phyloP scores from a whole-genome alignment of 2,797 vertebrate genomes.

The Hybognathus amarus region DNA sequence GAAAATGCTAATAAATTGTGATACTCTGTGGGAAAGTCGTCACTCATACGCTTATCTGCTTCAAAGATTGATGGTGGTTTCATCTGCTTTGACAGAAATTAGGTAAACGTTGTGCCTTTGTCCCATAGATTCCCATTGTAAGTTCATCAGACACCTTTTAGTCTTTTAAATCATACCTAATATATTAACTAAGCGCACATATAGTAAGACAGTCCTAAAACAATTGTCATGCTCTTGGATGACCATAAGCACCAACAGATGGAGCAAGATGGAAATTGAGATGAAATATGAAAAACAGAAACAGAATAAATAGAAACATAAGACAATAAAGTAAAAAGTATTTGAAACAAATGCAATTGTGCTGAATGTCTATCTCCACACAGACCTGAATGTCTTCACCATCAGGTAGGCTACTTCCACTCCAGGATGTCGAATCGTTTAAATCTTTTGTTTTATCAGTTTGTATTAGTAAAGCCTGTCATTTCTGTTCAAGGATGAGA shows the following conservation, averaged over 20 bases:
- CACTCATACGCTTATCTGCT: neutral
- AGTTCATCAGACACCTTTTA: neutral
- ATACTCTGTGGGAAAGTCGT: constrained; percentile 69
- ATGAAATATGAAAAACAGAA: neutral
- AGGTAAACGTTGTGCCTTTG: neutral
- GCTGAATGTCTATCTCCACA: constrained; percentile 33
- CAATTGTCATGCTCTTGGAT: neutral
- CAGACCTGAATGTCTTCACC: constrained; percentile 59
- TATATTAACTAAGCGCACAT: neutral
- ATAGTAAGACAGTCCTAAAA: neutral
- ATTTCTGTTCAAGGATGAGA: constrained; percentile 70
- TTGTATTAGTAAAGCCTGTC: constrained; percentile 76
- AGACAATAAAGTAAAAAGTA: neutral
- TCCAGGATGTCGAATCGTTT: constrained; percentile 60
- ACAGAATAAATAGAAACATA: neutral
- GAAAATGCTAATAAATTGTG: constrained; percentile 83
- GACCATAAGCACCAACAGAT: too few relatives aligned
- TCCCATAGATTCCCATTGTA: neutral
- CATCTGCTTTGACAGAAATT: neutral
- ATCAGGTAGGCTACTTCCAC: constrained; percentile 28
- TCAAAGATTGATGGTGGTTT: neutral
- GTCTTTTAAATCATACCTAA: neutral
- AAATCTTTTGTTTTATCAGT: constrained; percentile 73
- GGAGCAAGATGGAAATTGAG: neutral
- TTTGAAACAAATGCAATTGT: neutral